Base-by-base conservation (phyloP, 2,113 vertebrate species). In the Lichenostomus cassidix region DNA sequence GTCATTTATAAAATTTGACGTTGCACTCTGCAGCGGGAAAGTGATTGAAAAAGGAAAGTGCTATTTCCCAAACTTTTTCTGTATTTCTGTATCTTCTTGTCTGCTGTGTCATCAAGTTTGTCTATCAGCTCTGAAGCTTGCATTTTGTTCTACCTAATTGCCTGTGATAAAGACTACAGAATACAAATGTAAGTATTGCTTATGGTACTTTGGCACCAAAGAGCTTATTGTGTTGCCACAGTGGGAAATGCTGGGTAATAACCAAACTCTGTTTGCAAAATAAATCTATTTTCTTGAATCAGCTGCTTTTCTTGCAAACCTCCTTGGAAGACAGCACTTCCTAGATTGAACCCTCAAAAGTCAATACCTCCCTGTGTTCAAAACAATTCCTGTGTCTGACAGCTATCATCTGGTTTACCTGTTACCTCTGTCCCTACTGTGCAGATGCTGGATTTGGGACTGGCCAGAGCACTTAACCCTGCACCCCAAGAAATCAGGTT, bases 21-120 rank as follows among this genome's bases (percentile, higher is more conserved):
- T 86, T 15, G 29, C 70, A 17, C 33, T 90, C 63, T 46, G 77
- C 41, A 89, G 50, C 41, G 69, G 71, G 37, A 94, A 95, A 87
- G 83, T 20, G 37, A 65, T 31, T 75, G 75, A 23, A 91, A 92
- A 50, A 67, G 7, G 12, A 70, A 77, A 78, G 24, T 39, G 33
- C 39, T 25, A 3, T 63, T 96, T 92, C 77, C 58, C 1, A 0
- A 59, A 65, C 33, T 88, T 89, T 44, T 91, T 63, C 55, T 55
- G 3, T 58, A 3, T 74, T 88, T 86, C 58, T 84, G 1, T 56
- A 52, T 63, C 27, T 58, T 63, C 35, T 77, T 24, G 12, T 70
- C 60, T 83, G 76, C 93, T 90, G 73, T 50, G 50, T 93, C 94
- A 86, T 92, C 60, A 33, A 41, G 33, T 65, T 83, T 85, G 60